Evolutionary conservation across 2,888 invertebrate species (phyloP).

Genomic region (Chamaedrilus cognettii): DNA sequence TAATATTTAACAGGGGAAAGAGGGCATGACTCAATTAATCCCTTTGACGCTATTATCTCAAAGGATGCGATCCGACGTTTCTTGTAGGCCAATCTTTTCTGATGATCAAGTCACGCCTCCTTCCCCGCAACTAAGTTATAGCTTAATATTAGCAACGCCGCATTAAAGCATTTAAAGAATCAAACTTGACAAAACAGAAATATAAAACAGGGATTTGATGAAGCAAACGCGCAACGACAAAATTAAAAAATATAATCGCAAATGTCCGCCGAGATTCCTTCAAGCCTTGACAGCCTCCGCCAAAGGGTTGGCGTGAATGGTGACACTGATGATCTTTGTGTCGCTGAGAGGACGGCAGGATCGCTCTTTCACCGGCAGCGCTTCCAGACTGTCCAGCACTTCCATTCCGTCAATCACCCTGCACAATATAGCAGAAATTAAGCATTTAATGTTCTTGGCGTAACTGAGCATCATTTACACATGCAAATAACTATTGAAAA

Average conservation of each 20-base stretch:
- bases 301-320: slow-evolving; percentile 97
- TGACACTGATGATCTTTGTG: slow-evolving; percentile 82
- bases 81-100: not conserved
- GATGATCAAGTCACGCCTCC: not conserved
- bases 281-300: slow-evolving; percentile 62
- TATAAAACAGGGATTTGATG: too few relatives aligned
- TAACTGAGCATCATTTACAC: not conserved
- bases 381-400: slow-evolving; percentile 93
- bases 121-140: too few relatives aligned
- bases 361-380: slow-evolving; percentile 90
- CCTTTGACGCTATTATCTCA: too few relatives aligned
- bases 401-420: slow-evolving; percentile 98
- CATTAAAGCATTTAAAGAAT: too few relatives aligned
- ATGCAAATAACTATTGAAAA: too few relatives aligned
- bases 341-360: slow-evolving; percentile 86
- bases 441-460: not conserved
- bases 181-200: too few relatives aligned
- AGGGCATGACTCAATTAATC: too few relatives aligned
- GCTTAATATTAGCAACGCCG: too few relatives aligned
- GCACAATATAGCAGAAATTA: slow-evolving; percentile 50
- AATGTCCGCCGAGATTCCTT: not conserved
- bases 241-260: too few relatives aligned
- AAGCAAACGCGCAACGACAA: too few relatives aligned
- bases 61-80: too few relatives aligned
- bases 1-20: too few relatives aligned